Conservation (phyloP, 1,140 invertebrate genomes). For the Pseudomyrmex concolor region DNA sequence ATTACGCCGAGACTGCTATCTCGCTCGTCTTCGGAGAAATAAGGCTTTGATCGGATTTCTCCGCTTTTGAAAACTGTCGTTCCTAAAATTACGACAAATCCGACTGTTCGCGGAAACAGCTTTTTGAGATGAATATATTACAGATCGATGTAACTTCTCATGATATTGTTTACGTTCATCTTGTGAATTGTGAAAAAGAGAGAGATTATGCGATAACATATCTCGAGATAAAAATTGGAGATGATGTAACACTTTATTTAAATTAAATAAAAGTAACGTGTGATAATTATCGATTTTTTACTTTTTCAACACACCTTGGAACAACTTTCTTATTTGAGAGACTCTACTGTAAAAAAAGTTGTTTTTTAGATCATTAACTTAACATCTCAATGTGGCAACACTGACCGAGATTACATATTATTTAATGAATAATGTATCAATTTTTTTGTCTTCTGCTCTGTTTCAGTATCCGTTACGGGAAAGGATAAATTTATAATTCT, state of each 20-base stretch:
- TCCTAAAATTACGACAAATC: conserved; percentile 19
- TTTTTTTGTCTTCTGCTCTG: conserved; percentile 4
- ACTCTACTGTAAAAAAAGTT: not conserved
- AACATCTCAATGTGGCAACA: not conserved
- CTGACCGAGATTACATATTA: not conserved
- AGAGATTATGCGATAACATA: no score
- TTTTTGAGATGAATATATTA: not conserved
- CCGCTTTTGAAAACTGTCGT: conserved; percentile 7
- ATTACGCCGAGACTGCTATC: conserved; percentile 42
- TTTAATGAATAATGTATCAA: conserved; percentile 10
- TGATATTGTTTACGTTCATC: not conserved
- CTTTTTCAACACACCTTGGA: not conserved
- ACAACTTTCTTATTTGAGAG: not conserved
- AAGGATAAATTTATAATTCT: not conserved
- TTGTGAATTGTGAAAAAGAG: not conserved
- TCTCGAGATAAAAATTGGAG: not conserved
- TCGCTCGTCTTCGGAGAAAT: not conserved
- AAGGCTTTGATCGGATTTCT: conserved; percentile 17
- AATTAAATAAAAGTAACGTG: not conserved
- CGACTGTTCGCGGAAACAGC: not conserved
- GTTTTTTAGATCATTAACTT: not conserved
- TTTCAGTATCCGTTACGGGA: not conserved
- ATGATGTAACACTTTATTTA: no score
- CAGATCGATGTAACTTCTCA: not conserved
- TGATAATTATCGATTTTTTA: not conserved